Percentiles rank a stretch among this genome's conserved stretches.
Evolutionary conservation across 2,113 vertebrate genomes (phyloP).

Genomic region (Rhea americana): DNA sequence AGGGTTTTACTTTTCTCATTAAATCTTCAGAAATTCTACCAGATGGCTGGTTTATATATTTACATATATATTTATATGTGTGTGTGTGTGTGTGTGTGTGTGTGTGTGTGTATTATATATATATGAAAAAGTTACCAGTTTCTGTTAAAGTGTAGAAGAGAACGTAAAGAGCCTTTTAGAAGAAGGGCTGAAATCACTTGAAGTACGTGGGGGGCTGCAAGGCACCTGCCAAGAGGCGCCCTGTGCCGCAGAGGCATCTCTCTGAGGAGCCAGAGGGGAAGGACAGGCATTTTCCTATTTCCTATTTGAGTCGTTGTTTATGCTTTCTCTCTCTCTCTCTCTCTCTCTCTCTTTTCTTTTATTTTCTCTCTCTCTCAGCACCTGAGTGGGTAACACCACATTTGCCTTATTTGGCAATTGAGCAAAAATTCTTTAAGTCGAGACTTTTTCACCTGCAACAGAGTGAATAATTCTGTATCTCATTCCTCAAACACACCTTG

Average conservation of each 20-base stretch:
- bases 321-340: background rate
- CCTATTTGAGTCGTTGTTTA: background rate
- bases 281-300: background rate
- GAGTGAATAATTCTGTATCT: background rate
- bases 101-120: no score
- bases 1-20: background rate
- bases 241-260: no score
- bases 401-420: background rate
- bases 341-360: background rate
- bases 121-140: background rate
- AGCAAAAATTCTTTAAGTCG: background rate
- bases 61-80: no score
- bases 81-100: no score
- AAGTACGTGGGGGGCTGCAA: background rate
- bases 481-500: background rate
- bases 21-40: background rate
- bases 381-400: background rate
- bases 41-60: no score
- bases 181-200: background rate
- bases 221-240: background rate
- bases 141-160: background rate
- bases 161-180: accelerated
- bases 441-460: background rate
- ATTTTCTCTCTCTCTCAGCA: background rate
- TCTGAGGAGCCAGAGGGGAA: no score